phyloP scores from a whole-genome alignment of 2,888 invertebrate species.

The Ctenicera cuprea region DNA sequence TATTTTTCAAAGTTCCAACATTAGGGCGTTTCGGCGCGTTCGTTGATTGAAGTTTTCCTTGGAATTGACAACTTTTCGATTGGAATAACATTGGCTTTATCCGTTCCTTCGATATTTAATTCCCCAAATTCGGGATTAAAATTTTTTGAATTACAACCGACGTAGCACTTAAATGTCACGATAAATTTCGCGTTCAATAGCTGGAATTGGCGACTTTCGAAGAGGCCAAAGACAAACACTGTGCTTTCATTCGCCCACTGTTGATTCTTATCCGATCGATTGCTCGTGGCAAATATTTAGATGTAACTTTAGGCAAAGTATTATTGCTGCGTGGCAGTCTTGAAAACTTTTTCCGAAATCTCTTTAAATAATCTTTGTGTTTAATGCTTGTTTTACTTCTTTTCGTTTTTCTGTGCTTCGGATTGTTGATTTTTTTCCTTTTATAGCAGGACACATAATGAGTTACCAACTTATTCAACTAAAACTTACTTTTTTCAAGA shows the following conservation, averaged over 20 bases:
- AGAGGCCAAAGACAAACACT: constrained; percentile 39
- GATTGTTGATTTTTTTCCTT: neutral
- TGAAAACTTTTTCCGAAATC: constrained; percentile 5
- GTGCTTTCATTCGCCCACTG: constrained; percentile 22
- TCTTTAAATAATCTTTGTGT: neutral
- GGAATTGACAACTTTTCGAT: constrained; percentile 25
- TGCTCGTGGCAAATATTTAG: constrained; percentile 41
- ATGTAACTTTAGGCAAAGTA: constrained; percentile 34
- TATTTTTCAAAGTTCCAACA: constrained; percentile 27
- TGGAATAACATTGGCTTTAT: constrained; percentile 1
- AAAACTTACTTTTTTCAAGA: too few relatives aligned
- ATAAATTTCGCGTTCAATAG: constrained; percentile 11
- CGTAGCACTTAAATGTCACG: neutral
- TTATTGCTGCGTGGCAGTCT: constrained; percentile 9
- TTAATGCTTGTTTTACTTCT: neutral
- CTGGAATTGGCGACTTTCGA: constrained; percentile 19
- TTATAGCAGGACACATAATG: too few relatives aligned
- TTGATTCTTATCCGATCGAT: constrained; percentile 40
- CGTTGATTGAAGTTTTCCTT: constrained; percentile 17
- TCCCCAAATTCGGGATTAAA: neutral
- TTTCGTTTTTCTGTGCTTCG: neutral
- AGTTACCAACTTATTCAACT: too few relatives aligned
- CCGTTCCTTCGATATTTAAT: neutral
- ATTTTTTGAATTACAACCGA: neutral
- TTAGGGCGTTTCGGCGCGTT: constrained; percentile 4